Evolutionary conservation across 2,888 invertebrate species (phyloP), one percentile per base, ranked within the genome.

Genomic region (Andrena chrysosceles): DNA sequence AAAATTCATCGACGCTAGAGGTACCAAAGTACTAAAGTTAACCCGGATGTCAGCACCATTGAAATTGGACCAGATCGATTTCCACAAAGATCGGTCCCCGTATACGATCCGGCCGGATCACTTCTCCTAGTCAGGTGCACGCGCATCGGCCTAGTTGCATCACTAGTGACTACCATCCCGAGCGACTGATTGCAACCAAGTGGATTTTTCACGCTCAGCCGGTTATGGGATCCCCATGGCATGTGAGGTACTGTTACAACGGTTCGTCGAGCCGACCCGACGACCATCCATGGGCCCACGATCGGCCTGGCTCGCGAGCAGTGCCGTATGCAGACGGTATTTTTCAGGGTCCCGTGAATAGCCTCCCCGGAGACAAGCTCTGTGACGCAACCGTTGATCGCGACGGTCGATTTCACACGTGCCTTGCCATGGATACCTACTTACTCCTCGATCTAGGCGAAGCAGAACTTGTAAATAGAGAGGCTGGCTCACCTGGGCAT

Each of bases 201-300:
- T 49, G 49, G 26, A 71, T 72, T 75, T 82, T 82, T 83, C 71
- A 64, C 71, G 49, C 63, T 35, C 62, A 79, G 84, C 83, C 83
- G 83, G 80, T 84, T 84, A 84, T 83, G 83, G 83, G 77, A 80
- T 83, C 76, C 74, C 72, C 63, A 52, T 69, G 83, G 81, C 84
- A 82, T 77, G 82, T 73, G 71, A 82, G 85, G 84, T 84, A 85
- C 84, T 85, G 85, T 84, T 85, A 85, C 85, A 82, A 84, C 78
- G 84, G 82, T 76, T 73, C 78, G 35, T 71, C 66, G 54, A 49
- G 68, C 71, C 83, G 66, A 74, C 63, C 60, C 70, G 66, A 74
- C 84, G 77, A 81, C 74, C 84, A 73, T 77, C 74, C 77, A 26
- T 60, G 76, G 56, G 77, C 56, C 74, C 84, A 77, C 31, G 77